phyloP scores from a whole-genome alignment of 2,888 invertebrate genomes.

The Psococerastis gibbosa region DNA sequence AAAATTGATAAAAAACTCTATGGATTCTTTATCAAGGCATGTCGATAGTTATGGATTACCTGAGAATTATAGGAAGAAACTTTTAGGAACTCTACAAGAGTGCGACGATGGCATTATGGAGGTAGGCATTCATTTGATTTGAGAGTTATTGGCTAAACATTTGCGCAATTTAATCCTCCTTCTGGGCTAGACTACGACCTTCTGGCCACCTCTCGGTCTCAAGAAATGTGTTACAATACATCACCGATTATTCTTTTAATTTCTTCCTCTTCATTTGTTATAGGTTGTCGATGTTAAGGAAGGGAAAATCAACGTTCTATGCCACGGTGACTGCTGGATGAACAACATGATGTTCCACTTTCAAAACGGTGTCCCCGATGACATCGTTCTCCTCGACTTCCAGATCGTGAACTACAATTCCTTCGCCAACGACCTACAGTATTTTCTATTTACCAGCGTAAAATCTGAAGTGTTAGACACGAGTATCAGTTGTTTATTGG shows the following conservation, averaged over 20 bases:
- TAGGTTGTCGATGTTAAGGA: no score
- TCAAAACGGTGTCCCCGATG: background rate
- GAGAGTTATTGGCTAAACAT: no score
- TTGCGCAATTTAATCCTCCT: no score
- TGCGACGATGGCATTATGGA: background rate
- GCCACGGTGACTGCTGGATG: background rate
- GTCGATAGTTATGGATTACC: background rate
- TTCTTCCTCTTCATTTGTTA: no score
- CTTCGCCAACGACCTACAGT: slow-evolving; percentile 1
- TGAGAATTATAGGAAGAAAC: background rate
- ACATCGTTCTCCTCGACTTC: background rate
- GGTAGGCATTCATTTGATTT: no score
- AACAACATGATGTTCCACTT: slow-evolving; percentile 6
- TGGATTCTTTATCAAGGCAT: background rate
- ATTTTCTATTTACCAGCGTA: slow-evolving; percentile 2
- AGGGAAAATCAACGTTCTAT: background rate
- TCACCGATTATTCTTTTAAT: no score
- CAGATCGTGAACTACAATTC: slow-evolving; percentile 7
- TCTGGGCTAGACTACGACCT: no score
- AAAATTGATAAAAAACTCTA: background rate
- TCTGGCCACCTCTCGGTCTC: no score
- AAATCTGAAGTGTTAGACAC: background rate
- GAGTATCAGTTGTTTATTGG: background rate
- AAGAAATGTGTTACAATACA: no score
- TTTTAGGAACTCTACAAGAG: background rate